Evolutionary conservation across 2,113 vertebrate genomes (phyloP), one percentile per base, ranked within the genome.

Genomic region (Rhea americana): DNA sequence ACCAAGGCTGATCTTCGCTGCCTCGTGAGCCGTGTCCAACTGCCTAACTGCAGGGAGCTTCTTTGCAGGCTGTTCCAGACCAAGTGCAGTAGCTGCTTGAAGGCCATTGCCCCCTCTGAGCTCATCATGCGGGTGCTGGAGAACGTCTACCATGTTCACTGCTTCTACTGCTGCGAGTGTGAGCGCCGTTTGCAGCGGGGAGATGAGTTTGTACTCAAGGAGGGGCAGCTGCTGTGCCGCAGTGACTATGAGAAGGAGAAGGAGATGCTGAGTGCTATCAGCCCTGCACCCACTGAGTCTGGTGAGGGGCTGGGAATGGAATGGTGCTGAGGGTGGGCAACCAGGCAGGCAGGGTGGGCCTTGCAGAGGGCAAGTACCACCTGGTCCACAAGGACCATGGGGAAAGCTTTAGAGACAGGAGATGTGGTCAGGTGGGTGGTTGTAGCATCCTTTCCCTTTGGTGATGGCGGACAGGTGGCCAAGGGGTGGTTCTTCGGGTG

Each of bases 111-210:
- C 30, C 98, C 98, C 3, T 98, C 98, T 0, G 98, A 99, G 97
- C 97, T 99, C 87, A 98, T 99, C 93, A 98, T 99, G 98, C 95
- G 98, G 9, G 98, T 98, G 88, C 97, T 99, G 93, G 98, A 98
- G 78, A 98, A 98, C 87, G 98, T 99, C 90, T 99, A 99, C 95
- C 98, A 99, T 82, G 97, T 99, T 55, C 98, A 97, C 82, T 99
- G 98, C 97, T 99, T 99, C 97, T 98, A 95, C 97, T 99, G 98
- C 97, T 99, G 98, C 35, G 98, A 98, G 97, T 99, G 98, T 15
- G 98, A 99, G 96, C 98, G 98, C 53, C 97, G 98, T 37, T 98
- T 99, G 93, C 98, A 98, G 95, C 97, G 98, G 18, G 98, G 98
- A 3, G 98, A 99, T 20, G 98, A 99, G 98, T 99, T 99, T 39